These are phyloP conservation scores for Bovichtus diacanthus DNA, from an alignment of 2,797 vertebrate genomes.

Conservation along the genomic window DNA sequence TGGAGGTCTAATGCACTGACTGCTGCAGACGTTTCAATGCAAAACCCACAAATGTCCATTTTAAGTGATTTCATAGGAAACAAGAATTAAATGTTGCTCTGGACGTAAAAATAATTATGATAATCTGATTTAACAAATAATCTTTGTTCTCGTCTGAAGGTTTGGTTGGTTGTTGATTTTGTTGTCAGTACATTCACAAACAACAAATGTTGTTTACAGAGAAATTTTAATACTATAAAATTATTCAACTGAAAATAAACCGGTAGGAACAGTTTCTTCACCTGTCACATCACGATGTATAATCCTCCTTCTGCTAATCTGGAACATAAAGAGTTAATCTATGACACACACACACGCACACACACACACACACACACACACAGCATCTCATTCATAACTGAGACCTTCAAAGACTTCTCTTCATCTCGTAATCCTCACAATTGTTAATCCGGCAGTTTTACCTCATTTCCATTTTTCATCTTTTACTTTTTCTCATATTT, in stretches of 20 bases:
- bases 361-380: conserved; percentile 11
- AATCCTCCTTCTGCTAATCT: conserved; percentile 6
- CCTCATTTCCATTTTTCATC: not conserved
- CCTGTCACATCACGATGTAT: conserved; percentile 2
- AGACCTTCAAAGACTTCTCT: conserved; percentile 31
- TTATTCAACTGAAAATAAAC: not conserved
- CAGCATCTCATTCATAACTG: conserved; percentile 15
- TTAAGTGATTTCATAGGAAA: too few species aligned
- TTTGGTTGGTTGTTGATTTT: too few species aligned
- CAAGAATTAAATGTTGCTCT: too few species aligned
- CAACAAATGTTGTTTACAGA: too few species aligned
- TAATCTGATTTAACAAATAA: too few species aligned
- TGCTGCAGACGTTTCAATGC: not conserved
- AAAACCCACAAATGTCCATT: not conserved
- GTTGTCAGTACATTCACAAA: too few species aligned
- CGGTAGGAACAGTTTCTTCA: not conserved
- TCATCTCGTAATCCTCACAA: conserved; percentile 37
- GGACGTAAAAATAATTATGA: too few species aligned
- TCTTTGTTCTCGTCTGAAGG: too few species aligned
- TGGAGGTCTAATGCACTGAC: not conserved
- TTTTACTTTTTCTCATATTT: not conserved
- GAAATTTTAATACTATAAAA: not conserved
- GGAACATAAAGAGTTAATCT: conserved; percentile 28
- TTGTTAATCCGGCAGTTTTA: conserved; percentile 30
- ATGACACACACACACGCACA: conserved; percentile 7